phyloP scores from a whole-genome alignment of 2,888 invertebrate species.

The Adineta ricciae region DNA sequence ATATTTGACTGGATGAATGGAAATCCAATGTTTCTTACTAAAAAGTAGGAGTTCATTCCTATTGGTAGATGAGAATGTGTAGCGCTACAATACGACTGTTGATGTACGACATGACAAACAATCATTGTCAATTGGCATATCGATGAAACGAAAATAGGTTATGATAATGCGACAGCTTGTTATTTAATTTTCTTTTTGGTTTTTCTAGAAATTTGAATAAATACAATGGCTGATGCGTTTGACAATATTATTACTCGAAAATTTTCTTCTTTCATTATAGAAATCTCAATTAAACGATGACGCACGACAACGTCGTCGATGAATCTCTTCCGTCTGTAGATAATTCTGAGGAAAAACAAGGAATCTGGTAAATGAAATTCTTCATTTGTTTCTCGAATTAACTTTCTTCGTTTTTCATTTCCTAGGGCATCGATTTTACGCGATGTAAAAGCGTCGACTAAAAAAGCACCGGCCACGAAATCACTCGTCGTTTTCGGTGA shows the following conservation, averaged over 20 bases:
- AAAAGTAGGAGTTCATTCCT: too few species aligned
- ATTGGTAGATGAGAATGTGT: too few species aligned
- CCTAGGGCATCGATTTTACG: slow-evolving; percentile 30
- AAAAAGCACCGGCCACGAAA: slow-evolving; percentile 33
- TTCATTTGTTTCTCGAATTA: background rate
- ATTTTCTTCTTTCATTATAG: background rate
- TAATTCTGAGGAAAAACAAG: background rate
- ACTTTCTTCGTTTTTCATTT: background rate
- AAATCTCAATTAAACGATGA: background rate
- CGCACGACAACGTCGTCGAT: background rate
- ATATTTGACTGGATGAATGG: too few species aligned
- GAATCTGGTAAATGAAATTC: background rate
- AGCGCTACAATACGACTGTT: too few species aligned
- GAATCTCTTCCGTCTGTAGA: background rate
- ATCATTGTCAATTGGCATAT: too few species aligned
- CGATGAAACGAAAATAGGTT: background rate
- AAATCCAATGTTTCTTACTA: too few species aligned
- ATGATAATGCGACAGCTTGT: background rate
- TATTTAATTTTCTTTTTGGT: background rate
- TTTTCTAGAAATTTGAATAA: background rate
- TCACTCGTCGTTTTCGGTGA: slow-evolving; percentile 30
- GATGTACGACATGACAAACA: too few species aligned
- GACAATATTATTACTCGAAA: background rate
- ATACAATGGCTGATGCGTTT: background rate
- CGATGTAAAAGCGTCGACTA: slow-evolving; percentile 32